phyloP scores from a whole-genome alignment of 2,888 invertebrate species.

The Lithophane leautieri region DNA sequence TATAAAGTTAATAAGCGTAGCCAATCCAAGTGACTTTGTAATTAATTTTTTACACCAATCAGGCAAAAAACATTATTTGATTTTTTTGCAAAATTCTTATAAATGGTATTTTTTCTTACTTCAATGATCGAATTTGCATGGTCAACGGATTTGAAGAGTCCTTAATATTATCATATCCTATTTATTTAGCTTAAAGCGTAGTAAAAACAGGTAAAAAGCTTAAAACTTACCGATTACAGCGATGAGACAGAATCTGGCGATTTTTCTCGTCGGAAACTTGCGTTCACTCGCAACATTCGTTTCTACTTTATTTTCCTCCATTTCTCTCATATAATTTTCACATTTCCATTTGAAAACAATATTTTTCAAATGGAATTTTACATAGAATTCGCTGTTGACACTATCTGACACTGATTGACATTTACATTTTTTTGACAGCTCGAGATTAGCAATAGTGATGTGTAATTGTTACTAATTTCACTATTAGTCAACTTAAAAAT shows the following conservation, averaged over 20 bases:
- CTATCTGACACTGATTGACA: slow-evolving; percentile 22
- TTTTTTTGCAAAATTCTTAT: neutral
- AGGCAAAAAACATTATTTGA: neutral
- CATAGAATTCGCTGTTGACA: slow-evolving; percentile 14
- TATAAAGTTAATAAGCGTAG: slow-evolving; percentile 27
- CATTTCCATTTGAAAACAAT: slow-evolving; percentile 32
- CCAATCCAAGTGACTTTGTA: neutral
- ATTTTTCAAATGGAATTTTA: slow-evolving; percentile 15
- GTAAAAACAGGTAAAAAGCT: neutral
- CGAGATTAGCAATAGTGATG: slow-evolving; percentile 25
- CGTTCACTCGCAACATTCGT: slow-evolving; percentile 39
- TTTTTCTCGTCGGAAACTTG: slow-evolving; percentile 54
- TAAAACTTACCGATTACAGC: slow-evolving; percentile 63
- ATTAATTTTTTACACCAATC: neutral
- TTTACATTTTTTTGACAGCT: slow-evolving; percentile 4
- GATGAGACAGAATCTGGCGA: slow-evolving; percentile 58
- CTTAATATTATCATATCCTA: neutral
- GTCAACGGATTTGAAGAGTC: no score
- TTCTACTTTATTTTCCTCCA: slow-evolving; percentile 67
- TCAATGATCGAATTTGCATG: neutral
- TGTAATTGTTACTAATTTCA: neutral
- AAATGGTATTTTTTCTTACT: neutral
- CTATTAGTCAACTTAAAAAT: neutral
- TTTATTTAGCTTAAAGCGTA: neutral
- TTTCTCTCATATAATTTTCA: slow-evolving; percentile 40